These are phyloP conservation scores for Phycodurus eques DNA, from an alignment of 2,113 vertebrate genomes.

Conservation along the genomic window DNA sequence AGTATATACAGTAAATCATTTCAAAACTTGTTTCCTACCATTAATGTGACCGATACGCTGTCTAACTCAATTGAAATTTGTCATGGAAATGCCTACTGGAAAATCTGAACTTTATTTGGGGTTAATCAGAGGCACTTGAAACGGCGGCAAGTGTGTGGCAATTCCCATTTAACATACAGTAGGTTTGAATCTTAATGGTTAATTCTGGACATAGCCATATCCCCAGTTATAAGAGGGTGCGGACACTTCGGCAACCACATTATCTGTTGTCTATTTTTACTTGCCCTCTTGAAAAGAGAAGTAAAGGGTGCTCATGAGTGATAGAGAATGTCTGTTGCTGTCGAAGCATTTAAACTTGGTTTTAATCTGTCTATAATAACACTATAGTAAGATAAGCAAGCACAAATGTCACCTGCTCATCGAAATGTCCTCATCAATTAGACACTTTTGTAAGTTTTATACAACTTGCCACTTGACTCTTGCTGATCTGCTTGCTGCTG, in stretches of 20 bases:
- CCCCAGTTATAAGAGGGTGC: background rate
- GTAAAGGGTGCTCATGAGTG: background rate
- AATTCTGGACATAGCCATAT: no score
- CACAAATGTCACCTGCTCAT: conserved; percentile 14
- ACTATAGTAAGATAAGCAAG: background rate
- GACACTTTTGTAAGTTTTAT: conserved; percentile 51
- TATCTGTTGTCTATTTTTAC: background rate
- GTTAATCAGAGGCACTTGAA: background rate
- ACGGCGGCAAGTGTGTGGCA: background rate
- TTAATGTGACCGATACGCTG: no score
- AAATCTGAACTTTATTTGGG: no score
- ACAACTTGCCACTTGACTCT: conserved; percentile 48
- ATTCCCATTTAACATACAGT: background rate
- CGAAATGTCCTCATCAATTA: conserved; percentile 35
- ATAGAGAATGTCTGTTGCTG: background rate
- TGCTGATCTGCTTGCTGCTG: conserved; percentile 46
- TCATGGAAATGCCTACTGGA: no score
- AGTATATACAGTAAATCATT: no score
- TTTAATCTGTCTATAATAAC: background rate
- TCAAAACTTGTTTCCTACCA: no score
- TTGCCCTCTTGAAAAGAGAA: background rate
- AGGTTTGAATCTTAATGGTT: background rate
- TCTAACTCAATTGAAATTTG: no score
- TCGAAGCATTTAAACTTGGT: background rate
- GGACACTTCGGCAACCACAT: background rate